Evolutionary conservation across 1,140 invertebrate species (phyloP).

Genomic region (Leptopilina clavipes): DNA sequence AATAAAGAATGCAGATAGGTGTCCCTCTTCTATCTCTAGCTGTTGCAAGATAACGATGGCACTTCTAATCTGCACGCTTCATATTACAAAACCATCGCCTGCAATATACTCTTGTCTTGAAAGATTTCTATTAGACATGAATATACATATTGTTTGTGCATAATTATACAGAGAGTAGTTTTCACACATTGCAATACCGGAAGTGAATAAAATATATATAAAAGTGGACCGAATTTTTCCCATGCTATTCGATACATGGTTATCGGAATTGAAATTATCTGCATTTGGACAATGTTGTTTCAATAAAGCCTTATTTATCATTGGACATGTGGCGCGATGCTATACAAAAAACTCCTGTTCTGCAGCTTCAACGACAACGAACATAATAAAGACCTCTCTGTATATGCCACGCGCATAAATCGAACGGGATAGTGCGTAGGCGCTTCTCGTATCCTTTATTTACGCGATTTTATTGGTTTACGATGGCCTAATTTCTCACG

Average conservation of each 20-base stretch:
- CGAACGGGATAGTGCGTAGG: conserved; percentile 26
- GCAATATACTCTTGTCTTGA: background rate
- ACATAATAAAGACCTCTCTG: conserved; percentile 20
- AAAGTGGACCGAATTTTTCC: background rate
- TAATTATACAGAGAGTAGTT: no score
- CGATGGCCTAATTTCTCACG: conserved; percentile 33
- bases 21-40: background rate
- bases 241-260: conserved; percentile 6
- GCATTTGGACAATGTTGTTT: conserved; percentile 14
- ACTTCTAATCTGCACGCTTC: conserved; percentile 6
- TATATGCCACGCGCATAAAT: conserved; percentile 19
- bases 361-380: conserved; percentile 9
- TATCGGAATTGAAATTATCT: conserved; percentile 13
- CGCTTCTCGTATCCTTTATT: conserved; percentile 26
- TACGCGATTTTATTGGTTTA: conserved; percentile 31
- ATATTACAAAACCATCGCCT: background rate
- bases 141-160: no score
- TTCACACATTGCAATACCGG: background rate
- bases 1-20: background rate
- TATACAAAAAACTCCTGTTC: conserved; percentile 26
- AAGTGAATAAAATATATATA: background rate
- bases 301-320: conserved; percentile 12
- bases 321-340: conserved; percentile 30
- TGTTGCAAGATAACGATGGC: conserved; percentile 2
- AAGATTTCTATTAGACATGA: no score